Conservation (phyloP, 2,797 vertebrate species). For the Gymnopithys bicolor region DNA sequence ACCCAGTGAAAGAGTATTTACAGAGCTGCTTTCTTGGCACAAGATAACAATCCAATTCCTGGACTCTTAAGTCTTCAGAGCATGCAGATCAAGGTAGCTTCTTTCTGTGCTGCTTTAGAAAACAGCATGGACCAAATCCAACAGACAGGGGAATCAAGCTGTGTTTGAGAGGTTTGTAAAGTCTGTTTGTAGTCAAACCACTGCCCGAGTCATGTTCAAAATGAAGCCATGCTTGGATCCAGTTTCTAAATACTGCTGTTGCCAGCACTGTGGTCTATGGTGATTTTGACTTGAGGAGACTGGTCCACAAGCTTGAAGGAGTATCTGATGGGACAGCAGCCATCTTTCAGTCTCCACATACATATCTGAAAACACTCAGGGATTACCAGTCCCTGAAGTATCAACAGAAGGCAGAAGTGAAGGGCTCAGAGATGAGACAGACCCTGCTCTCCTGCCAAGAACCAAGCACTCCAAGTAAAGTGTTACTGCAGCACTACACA, state of each 20-base stretch:
- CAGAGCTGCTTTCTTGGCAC: not conserved
- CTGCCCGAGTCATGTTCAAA: not conserved
- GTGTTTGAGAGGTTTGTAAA: not conserved
- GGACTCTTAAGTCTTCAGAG: not conserved
- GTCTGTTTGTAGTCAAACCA: constrained; percentile 23
- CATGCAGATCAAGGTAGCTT: constrained; percentile 23
- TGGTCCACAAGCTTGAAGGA: not conserved
- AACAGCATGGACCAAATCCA: constrained; percentile 22
- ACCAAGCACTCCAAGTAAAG: not conserved
- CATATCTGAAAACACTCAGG: not conserved
- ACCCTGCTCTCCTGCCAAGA: not conserved
- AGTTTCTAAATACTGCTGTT: not conserved
- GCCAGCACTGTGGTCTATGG: not conserved
- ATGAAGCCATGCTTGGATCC: constrained; percentile 7
- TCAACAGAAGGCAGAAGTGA: not conserved
- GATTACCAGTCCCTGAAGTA: not conserved
- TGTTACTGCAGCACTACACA: not conserved
- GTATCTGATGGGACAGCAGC: constrained; percentile 46
- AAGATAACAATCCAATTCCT: not conserved
- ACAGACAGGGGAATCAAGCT: not conserved
- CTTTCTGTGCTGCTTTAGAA: not conserved
- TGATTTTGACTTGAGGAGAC: constrained; percentile 23
- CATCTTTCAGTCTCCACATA: not conserved
- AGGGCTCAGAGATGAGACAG: not conserved
- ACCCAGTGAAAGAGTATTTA: not conserved